phyloP scores from a whole-genome alignment of 2,888 invertebrate species.

The Pyrrhia umbra region DNA sequence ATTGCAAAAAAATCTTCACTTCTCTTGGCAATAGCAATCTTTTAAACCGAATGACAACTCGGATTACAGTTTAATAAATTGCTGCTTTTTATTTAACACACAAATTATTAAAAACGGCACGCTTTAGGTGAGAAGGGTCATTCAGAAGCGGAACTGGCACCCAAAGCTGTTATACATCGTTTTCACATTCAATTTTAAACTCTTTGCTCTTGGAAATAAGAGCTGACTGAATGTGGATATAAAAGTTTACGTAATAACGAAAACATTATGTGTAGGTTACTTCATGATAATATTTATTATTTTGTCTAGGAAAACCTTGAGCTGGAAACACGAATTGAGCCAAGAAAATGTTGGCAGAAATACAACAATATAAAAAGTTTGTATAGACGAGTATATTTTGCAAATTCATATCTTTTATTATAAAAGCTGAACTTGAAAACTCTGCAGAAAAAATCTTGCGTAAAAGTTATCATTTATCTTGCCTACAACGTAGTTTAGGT shows the following conservation, averaged over 20 bases:
- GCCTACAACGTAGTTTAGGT: constrained; percentile 20
- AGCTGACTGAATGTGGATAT: background rate
- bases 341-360: constrained; percentile 32
- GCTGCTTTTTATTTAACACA: constrained; percentile 63
- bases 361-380: constrained; percentile 16
- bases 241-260: constrained; percentile 15
- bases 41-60: constrained; percentile 63
- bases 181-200: constrained; percentile 31
- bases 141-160: constrained; percentile 39
- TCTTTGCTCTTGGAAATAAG: constrained; percentile 27
- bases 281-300: constrained; percentile 46
- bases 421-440: constrained; percentile 25
- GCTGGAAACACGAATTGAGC: constrained; percentile 39
- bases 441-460: background rate
- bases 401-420: constrained; percentile 15
- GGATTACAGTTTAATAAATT: constrained; percentile 65
- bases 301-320: constrained; percentile 40
- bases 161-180: constrained; percentile 23
- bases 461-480: constrained; percentile 44
- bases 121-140: constrained; percentile 65
- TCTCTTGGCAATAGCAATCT: constrained; percentile 64
- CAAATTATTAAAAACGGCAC: constrained; percentile 65
- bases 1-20: constrained; percentile 41
- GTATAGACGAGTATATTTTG: constrained; percentile 15
- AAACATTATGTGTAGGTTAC: constrained; percentile 31